These are phyloP conservation scores for Pyrrhia umbra DNA, from an alignment of 2,888 invertebrate species.

Conservation along the genomic window DNA sequence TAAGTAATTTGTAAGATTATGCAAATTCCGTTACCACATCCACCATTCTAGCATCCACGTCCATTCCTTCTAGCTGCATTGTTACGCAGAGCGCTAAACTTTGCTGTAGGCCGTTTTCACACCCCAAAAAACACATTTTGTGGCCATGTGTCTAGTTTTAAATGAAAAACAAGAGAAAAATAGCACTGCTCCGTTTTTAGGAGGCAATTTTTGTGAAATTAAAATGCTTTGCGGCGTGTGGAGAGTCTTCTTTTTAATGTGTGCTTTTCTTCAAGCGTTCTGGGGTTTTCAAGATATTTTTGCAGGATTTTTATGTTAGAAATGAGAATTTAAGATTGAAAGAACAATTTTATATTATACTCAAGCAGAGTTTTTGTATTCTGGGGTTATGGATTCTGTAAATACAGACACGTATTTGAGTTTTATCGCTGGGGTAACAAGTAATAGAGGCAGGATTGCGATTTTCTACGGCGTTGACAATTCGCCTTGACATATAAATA, in stretches of 20 bases:
- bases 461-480: too few relatives aligned
- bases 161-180: slow-evolving; percentile 73
- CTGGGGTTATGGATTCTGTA: not conserved
- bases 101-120: slow-evolving; percentile 71
- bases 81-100: slow-evolving; percentile 52
- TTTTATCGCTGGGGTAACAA: too few relatives aligned
- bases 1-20: too few relatives aligned
- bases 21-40: slow-evolving; percentile 32
- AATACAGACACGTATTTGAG: too few relatives aligned
- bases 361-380: not conserved
- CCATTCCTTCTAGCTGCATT: slow-evolving; percentile 49
- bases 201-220: slow-evolving; percentile 57
- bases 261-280: slow-evolving; percentile 13
- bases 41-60: slow-evolving; percentile 3
- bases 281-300: slow-evolving; percentile 27
- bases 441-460: too few relatives aligned
- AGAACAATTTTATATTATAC: not conserved
- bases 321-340: slow-evolving; percentile 4
- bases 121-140: slow-evolving; percentile 74
- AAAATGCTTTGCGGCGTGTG: slow-evolving; percentile 52
- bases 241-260: slow-evolving; percentile 25
- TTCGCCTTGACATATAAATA: too few relatives aligned
- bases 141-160: slow-evolving; percentile 60
- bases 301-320: slow-evolving; percentile 1
- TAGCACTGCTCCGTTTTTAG: slow-evolving; percentile 33